phyloP scores from a whole-genome alignment of 2,888 invertebrate species.

The Pseudococcus viburni region DNA sequence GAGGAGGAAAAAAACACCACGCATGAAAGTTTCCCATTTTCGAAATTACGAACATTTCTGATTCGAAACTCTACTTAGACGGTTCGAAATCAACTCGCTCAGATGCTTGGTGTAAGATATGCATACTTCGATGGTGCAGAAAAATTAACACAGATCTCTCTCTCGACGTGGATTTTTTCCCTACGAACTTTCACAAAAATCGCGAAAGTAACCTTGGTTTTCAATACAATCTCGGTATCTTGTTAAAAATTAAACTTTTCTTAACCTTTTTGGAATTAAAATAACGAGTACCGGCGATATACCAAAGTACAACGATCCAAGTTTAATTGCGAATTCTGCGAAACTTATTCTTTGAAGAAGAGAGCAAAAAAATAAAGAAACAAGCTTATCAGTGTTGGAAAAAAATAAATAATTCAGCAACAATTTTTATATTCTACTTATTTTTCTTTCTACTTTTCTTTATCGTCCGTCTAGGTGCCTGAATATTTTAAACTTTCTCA shows the following conservation, averaged over 20 bases:
- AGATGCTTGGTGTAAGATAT: neutral
- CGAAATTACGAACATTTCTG: neutral
- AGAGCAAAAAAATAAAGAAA: neutral
- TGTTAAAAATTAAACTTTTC: slow-evolving; percentile 16
- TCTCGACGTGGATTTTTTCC: neutral
- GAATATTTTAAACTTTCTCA: slow-evolving; percentile 46
- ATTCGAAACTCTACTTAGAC: neutral
- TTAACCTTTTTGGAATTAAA: slow-evolving; percentile 11
- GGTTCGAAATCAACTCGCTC: neutral
- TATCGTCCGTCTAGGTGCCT: neutral
- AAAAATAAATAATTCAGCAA: neutral
- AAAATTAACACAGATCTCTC: neutral
- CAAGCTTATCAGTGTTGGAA: slow-evolving; percentile 28
- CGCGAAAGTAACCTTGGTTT: neutral
- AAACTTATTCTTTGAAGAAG: neutral
- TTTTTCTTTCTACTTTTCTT: neutral
- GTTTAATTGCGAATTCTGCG: slow-evolving; percentile 2
- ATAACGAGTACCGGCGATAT: neutral
- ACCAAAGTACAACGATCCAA: slow-evolving; percentile 1
- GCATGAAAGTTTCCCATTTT: neutral
- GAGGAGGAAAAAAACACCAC: neutral
- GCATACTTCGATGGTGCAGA: neutral
- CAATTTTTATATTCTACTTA: neutral
- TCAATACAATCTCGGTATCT: neutral
- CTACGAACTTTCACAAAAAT: neutral